Conservation (phyloP, 23 tunicate genomes). For the Corella eumyota region DNA sequence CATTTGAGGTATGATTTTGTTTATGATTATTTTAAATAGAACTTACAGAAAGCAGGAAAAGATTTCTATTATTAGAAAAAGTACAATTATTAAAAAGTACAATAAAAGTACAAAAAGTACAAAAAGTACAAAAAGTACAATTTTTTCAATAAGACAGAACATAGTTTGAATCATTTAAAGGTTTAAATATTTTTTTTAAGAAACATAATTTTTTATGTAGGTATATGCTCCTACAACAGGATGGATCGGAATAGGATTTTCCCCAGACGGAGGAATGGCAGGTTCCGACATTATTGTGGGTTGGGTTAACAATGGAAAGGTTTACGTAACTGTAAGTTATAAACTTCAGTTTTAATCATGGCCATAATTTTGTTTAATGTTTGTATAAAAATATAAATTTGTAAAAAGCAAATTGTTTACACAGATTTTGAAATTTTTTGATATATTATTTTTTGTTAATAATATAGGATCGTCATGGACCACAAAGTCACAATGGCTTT, state of each 20-base stretch:
- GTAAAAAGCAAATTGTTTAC: no score
- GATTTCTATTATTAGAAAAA: no score
- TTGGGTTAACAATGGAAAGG: constrained; percentile 17
- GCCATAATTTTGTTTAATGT: no score
- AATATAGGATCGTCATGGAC: constrained; percentile 34
- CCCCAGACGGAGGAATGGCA: constrained; percentile 16
- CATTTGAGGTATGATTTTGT: constrained; percentile 7
- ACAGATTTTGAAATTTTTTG: no score
- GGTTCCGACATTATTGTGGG: constrained; percentile 22
- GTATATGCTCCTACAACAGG: constrained; percentile 13
- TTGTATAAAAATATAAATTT: no score
- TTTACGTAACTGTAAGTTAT: constrained; percentile 12
- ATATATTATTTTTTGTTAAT: no score
- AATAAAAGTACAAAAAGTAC: no score
- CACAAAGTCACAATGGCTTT: constrained; percentile 2
- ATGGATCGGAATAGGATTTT: constrained; percentile 28
- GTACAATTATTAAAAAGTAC: no score
- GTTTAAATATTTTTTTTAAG: no score
- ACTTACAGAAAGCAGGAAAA: not conserved
- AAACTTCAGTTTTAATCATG: not conserved
- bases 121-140: no score
- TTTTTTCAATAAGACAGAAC: no score
- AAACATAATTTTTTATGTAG: constrained; percentile 7
- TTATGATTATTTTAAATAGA: not conserved
- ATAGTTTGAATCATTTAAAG: no score